Percentiles rank a stretch among this genome's conserved stretches.
Conservation (phyloP, 2,797 vertebrate species). For the Agapornis canus region DNA sequence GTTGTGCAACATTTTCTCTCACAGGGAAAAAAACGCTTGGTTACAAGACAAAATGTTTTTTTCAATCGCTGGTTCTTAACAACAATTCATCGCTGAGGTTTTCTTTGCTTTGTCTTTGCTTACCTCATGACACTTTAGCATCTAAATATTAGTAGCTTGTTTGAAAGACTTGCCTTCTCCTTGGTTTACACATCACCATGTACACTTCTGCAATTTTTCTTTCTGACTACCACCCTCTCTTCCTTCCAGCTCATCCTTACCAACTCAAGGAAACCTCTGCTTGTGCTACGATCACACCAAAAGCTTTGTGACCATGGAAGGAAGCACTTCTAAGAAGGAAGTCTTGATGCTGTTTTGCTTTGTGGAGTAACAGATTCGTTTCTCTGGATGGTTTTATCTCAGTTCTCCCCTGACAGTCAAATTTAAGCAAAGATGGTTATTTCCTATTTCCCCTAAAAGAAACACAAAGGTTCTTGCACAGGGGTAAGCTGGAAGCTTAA, state of each 20-base stretch:
- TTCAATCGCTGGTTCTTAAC: not conserved
- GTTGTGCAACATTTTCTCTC: slow-evolving; percentile 28
- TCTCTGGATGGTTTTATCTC: not conserved
- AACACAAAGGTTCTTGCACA: slow-evolving; percentile 10
- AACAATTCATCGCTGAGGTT: not conserved
- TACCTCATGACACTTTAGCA: not conserved
- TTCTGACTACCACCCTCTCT: not conserved
- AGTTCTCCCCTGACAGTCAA: not conserved
- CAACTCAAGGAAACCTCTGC: not conserved
- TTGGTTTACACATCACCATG: not conserved
- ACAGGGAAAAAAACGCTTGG: not conserved
- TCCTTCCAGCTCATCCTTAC: not conserved
- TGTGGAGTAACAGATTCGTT: not conserved
- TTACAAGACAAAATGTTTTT: not conserved
- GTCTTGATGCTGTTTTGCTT: not conserved
- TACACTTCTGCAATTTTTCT: not conserved
- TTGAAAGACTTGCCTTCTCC: slow-evolving; percentile 4
- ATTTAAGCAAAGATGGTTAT: not conserved
- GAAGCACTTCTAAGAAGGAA: slow-evolving; percentile 10
- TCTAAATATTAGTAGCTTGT: not conserved
- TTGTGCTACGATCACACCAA: not conserved
- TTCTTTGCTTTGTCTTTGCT: slow-evolving; percentile 24
- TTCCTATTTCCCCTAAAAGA: slow-evolving; percentile 22
- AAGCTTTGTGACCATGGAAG: not conserved
- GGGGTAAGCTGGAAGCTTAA: slow-evolving; percentile 27